Conservation (phyloP, 2,888 invertebrate species). For the Chydorus sphaericus region DNA sequence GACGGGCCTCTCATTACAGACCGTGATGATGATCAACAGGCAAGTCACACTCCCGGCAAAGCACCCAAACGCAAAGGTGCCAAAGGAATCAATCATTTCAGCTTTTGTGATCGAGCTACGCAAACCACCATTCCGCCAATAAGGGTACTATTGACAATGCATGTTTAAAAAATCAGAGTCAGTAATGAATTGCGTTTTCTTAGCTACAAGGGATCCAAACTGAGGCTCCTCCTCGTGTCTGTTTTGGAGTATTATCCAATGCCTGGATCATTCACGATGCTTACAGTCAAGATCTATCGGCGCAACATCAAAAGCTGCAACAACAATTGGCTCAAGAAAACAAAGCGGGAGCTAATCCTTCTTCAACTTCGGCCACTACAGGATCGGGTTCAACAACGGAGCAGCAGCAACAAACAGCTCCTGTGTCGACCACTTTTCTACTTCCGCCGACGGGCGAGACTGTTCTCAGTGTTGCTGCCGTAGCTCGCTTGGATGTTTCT, state of each 20-base stretch:
- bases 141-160: too few relatives aligned
- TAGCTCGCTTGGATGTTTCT: conserved; percentile 28
- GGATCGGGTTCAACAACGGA: conserved; percentile 27
- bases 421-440: conserved; percentile 34
- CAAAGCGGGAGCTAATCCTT: not conserved
- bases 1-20: not conserved
- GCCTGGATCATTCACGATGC: conserved; percentile 85
- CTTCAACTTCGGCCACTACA: conserved; percentile 19
- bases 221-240: conserved; percentile 68
- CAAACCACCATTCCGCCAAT: conserved; percentile 46
- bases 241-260: conserved; percentile 56
- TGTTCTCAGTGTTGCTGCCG: conserved; percentile 10
- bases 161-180: not conserved
- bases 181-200: conserved; percentile 16
- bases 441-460: conserved; percentile 5
- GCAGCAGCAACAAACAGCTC: conserved; percentile 25
- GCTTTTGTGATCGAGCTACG: conserved; percentile 83
- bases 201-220: conserved; percentile 63
- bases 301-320: conserved; percentile 8
- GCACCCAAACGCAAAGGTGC: not conserved
- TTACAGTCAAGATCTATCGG: conserved; percentile 58
- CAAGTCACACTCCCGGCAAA: not conserved
- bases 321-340: too few relatives aligned
- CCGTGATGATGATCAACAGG: not conserved
- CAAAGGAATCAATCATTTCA: conserved; percentile 67